A percentile compares a stretch with the other conserved stretches of the same genome.
Evolutionary conservation across 2,888 invertebrate species (phyloP).

Genomic region (Oxystoma pomonae): DNA sequence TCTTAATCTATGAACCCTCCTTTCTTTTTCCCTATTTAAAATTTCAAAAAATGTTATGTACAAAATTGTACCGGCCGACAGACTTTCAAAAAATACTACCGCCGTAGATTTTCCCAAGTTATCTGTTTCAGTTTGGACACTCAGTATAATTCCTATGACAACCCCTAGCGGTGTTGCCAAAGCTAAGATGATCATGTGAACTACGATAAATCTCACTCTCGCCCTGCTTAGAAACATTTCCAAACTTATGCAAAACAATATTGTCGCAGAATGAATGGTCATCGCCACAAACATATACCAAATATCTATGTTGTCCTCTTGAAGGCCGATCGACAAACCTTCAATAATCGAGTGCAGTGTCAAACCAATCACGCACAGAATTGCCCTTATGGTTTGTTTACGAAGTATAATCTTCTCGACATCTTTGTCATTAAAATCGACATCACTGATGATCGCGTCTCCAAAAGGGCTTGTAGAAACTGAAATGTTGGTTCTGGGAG

Average conservation of each 20-base stretch:
- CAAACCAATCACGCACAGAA: conserved; percentile 29
- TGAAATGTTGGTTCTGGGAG: background rate
- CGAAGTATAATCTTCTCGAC: background rate
- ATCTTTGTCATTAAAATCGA: background rate
- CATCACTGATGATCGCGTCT: background rate
- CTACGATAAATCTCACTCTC: conserved; percentile 41
- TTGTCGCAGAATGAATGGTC: conserved; percentile 52
- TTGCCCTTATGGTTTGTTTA: background rate
- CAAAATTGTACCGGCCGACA: conserved; percentile 51
- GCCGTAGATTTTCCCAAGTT: conserved; percentile 44
- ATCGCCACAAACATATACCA: conserved; percentile 54
- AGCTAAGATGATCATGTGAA: conserved; percentile 48
- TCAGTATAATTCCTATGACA: conserved; percentile 47
- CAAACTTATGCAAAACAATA: conserved; percentile 52
- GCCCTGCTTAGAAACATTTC: conserved; percentile 50
- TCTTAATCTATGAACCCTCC: conserved; percentile 40
- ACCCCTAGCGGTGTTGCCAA: conserved; percentile 52
- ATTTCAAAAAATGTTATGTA: conserved; percentile 54
- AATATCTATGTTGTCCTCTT: conserved; percentile 46
- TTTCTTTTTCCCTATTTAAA: conserved; percentile 47
- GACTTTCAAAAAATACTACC: conserved; percentile 47
- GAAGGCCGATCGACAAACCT: conserved; percentile 53
- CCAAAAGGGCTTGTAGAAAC: background rate
- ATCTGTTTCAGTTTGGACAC: conserved; percentile 42
- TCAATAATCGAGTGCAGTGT: conserved; percentile 55